A percentile compares a stretch with the other conserved stretches of the same genome.
Conservation (phyloP, 2,797 vertebrate genomes). For the Miichthys miiuy region DNA sequence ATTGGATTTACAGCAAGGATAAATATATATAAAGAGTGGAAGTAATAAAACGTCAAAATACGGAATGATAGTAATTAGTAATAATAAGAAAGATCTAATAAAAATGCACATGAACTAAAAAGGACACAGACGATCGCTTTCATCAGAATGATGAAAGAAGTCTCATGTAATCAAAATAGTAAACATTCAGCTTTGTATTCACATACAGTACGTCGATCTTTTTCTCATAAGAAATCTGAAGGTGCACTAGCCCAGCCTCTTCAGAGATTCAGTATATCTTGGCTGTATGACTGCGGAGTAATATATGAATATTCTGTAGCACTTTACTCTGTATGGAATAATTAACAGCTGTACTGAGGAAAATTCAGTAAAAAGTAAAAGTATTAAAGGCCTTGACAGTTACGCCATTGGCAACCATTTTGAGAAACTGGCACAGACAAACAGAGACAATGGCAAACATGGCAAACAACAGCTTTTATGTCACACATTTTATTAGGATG, state of each 20-base stretch:
- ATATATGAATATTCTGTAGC: background rate
- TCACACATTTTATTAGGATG: too few relatives aligned
- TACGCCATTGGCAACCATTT: too few relatives aligned
- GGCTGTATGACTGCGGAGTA: background rate
- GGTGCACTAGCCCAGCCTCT: background rate
- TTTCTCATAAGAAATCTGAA: constrained; percentile 7
- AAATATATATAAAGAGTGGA: constrained; percentile 14
- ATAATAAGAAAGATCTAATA: background rate
- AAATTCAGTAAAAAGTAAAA: background rate
- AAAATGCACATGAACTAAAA: background rate
- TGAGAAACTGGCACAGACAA: too few relatives aligned
- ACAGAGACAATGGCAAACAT: too few relatives aligned
- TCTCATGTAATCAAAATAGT: background rate
- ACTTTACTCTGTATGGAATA: background rate
- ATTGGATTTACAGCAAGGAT: constrained; percentile 7
- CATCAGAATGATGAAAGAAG: background rate
- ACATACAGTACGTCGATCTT: background rate
- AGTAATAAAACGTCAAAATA: constrained; percentile 6
- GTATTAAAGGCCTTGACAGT: too few relatives aligned
- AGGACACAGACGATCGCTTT: background rate
- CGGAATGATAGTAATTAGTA: background rate
- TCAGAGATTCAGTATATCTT: background rate
- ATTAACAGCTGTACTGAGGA: background rate
- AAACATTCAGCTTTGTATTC: background rate
- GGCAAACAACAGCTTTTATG: too few relatives aligned